Base-by-base conservation (phyloP, 2,888 invertebrate genomes). In the Neria commutata region DNA sequence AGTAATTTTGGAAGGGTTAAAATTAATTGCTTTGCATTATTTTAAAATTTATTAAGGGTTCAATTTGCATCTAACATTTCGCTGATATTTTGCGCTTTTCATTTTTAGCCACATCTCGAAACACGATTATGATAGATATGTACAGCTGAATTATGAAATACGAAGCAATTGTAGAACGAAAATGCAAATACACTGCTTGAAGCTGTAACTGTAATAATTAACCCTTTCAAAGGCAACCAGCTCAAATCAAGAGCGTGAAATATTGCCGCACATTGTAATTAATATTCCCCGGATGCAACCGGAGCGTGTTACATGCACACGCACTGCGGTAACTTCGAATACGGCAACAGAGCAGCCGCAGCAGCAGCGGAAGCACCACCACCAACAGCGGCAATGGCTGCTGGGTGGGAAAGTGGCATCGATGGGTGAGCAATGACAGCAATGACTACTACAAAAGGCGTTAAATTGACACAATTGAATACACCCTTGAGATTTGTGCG, bases 401-500 rank as follows among this genome's bases (percentile, higher is more conserved):
- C 6, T 29, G 4, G 37, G n/a, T n/a, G 37, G 37, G 11, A 6
- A 14, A n/a, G 6, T 29, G 29, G 29, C 29, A 8, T 29, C 29
- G 6, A 11, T 29, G 42, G 17, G 45, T 6, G 26, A 34, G 59
- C 45, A 49, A 33, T 47, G 61, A 49, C 52, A 60, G 58, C 57
- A 68, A 57, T 59, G 60, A 63, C n/a, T n/a, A 69, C 63, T 57
- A 66, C 74, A 72, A 72, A 72, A 72, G 72, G 72, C 72, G 72
- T 72, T 74, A 71, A 72, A 72, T 72, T 72, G 72, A 74, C 72
- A 74, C 73, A 74, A 74, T 74, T 67, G 72, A 74, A 74, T 61
- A 66, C 71, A 71, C 72, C 74, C 73, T 72, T 68, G 72, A 72
- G 73, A 73, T 60, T 71, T 64, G 58, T 60, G 54, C 51, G 42